These are phyloP conservation scores for Sciaenops ocellatus DNA, from an alignment of 2,797 vertebrate genomes.

Conservation along the genomic window DNA sequence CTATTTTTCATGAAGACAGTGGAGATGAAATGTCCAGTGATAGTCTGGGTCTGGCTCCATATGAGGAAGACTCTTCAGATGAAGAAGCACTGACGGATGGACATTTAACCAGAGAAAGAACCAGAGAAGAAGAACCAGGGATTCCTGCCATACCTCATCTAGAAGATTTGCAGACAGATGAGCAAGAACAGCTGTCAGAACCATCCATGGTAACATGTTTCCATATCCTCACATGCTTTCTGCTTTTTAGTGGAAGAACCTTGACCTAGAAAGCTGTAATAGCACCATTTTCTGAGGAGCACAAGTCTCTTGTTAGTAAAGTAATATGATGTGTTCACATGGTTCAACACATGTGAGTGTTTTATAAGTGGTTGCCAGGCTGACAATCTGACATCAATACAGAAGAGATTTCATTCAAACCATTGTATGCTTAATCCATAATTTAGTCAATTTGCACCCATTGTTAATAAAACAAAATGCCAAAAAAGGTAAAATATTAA, in stretches of 20 bases:
- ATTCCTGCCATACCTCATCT: conserved; percentile 36
- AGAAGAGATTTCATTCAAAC: conserved; percentile 22
- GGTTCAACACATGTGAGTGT: background rate
- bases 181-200: conserved; percentile 58
- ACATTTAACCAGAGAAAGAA: conserved; percentile 31
- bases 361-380: conserved; percentile 17
- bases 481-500: background rate
- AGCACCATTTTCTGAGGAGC: conserved; percentile 10
- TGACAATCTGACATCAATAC: background rate
- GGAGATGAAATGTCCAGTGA: conserved; percentile 73
- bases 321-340: conserved; percentile 9
- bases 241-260: conserved; percentile 7
- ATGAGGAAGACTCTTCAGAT: conserved; percentile 71
- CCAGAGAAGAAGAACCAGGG: conserved; percentile 30
- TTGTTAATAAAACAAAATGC: background rate
- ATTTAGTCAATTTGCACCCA: background rate
- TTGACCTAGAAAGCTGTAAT: conserved; percentile 13
- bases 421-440: background rate
- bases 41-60: conserved; percentile 57
- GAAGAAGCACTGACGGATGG: conserved; percentile 63
- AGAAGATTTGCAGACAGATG: conserved; percentile 39
- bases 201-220: conserved; percentile 71
- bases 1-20: conserved; percentile 66
- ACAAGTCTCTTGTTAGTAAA: background rate
- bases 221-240: conserved; percentile 28